Evolutionary conservation across 1,140 invertebrate species (phyloP).

Genomic region (Drosophila baimaii): DNA sequence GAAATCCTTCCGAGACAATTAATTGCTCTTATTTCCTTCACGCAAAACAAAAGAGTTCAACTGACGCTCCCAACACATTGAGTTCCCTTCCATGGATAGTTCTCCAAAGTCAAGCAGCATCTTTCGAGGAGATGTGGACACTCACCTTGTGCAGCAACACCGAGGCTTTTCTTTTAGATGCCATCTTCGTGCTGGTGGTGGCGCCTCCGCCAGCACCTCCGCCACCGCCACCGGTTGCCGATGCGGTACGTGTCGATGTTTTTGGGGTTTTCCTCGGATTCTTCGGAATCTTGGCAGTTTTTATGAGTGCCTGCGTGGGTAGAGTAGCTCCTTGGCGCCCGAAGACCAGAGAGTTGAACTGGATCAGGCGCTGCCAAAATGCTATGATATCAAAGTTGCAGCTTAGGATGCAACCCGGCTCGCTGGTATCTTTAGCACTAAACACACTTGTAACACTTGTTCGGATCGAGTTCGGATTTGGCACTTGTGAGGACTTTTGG

Average conservation of each 20-base stretch:
- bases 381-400: slow-evolving; percentile 71
- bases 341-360: slow-evolving; percentile 67
- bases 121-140: not conserved
- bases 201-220: slow-evolving; percentile 82
- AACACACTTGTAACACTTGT: slow-evolving; percentile 65
- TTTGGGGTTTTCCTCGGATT: slow-evolving; percentile 84
- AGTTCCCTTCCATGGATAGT: not conserved
- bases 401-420: slow-evolving; percentile 52
- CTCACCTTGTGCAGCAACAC: slow-evolving; percentile 84
- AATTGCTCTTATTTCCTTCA: not conserved
- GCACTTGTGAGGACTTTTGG: slow-evolving; percentile 41
- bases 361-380: slow-evolving; percentile 75
- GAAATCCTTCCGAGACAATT: not conserved
- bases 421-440: slow-evolving; percentile 54
- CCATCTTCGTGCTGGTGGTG: slow-evolving; percentile 84
- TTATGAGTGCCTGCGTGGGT: slow-evolving; percentile 63
- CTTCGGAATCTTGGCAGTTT: slow-evolving; percentile 84
- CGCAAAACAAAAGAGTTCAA: slow-evolving; percentile 47
- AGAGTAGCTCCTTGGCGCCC: slow-evolving; percentile 58
- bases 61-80: not conserved
- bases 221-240: slow-evolving; percentile 83
- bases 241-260: slow-evolving; percentile 84
- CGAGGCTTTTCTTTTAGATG: slow-evolving; percentile 84
- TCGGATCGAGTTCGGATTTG: slow-evolving; percentile 38
- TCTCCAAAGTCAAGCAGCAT: not conserved